Conservation (phyloP, 1,140 invertebrate genomes). For the Asobara japonica region DNA sequence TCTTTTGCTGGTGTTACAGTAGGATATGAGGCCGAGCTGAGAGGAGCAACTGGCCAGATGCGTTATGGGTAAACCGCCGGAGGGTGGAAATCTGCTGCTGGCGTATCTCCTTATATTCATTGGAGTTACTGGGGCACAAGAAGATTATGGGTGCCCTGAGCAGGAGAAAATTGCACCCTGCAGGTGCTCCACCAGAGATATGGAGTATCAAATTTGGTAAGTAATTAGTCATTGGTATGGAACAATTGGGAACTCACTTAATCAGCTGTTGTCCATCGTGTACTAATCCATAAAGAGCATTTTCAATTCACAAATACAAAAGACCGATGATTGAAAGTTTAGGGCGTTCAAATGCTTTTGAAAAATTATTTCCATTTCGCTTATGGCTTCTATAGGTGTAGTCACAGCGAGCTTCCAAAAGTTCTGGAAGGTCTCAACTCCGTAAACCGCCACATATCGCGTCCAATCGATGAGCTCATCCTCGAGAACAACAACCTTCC, state of each 20-base stretch:
- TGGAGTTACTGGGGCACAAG: constrained; percentile 39
- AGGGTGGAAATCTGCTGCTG: constrained; percentile 52
- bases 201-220: constrained; percentile 77
- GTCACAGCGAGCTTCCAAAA: constrained; percentile 82
- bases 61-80: constrained; percentile 60
- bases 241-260: no score
- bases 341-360: no score
- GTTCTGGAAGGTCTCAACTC: constrained; percentile 78
- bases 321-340: no score
- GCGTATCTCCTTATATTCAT: constrained; percentile 43
- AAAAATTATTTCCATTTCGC: background rate
- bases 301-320: no score
- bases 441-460: constrained; percentile 74
- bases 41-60: constrained; percentile 43
- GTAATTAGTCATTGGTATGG: background rate
- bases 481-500: constrained; percentile 87
- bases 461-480: constrained; percentile 84
- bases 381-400: constrained; percentile 74
- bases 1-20: no score
- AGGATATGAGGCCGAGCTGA: background rate
- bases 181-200: constrained; percentile 72
- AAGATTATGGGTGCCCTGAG: constrained; percentile 69
- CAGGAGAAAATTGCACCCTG: constrained; percentile 75
- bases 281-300: no score
- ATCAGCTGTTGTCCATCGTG: no score